These are phyloP conservation scores for Amazona finschi DNA, from an alignment of 2,797 vertebrate species.

Conservation along the genomic window DNA sequence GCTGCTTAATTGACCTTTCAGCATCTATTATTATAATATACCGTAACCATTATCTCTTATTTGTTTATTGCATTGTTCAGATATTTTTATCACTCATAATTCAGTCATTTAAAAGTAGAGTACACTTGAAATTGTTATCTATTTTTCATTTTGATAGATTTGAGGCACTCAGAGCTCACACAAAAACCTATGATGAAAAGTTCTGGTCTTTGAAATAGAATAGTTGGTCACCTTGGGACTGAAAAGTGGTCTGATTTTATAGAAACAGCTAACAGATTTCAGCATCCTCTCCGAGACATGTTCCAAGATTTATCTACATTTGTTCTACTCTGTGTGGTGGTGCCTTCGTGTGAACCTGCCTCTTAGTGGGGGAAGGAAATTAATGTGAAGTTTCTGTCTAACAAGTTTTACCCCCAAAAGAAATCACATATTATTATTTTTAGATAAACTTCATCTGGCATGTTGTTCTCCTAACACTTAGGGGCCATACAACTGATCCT, in stretches of 20 bases:
- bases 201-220: neutral
- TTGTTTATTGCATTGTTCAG: neutral
- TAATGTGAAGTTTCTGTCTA: neutral
- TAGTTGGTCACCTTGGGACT: neutral
- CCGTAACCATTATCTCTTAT: neutral
- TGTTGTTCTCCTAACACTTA: neutral
- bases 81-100: slow-evolving; percentile 11
- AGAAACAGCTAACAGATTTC: neutral
- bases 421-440: neutral
- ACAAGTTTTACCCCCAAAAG: neutral
- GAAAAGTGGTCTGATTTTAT: neutral
- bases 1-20: slow-evolving; percentile 36
- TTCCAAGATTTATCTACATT: neutral
- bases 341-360: neutral
- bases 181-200: neutral
- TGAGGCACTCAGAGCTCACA: neutral
- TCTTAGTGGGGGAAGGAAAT: neutral
- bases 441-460: neutral
- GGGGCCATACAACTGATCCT: neutral
- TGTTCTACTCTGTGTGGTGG: neutral
- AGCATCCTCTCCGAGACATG: neutral
- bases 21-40: neutral
- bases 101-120: neutral
- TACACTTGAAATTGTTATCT: neutral
- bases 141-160: neutral